phyloP scores from a whole-genome alignment of 2,113 vertebrate genomes.

The Noturus placidus region DNA sequence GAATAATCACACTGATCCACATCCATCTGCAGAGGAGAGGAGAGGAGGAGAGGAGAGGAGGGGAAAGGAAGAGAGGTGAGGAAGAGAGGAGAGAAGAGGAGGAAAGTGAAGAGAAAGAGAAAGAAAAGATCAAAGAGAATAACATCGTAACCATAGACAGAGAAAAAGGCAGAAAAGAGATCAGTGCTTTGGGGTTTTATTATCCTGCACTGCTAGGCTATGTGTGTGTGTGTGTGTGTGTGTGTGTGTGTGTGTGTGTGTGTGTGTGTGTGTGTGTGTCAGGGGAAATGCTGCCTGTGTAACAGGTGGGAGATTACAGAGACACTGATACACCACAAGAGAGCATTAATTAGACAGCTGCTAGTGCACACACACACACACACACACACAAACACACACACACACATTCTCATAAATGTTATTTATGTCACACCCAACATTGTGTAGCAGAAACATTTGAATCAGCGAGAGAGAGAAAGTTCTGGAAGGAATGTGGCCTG shows the following conservation, averaged over 20 bases:
- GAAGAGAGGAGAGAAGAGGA: neutral
- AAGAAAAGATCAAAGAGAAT: neutral
- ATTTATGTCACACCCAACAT: neutral
- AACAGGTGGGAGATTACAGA: conserved; percentile 1
- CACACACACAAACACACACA: conserved; percentile 10
- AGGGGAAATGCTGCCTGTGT: neutral
- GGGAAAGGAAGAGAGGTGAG: no score
- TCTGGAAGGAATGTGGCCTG: neutral
- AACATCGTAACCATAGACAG: neutral
- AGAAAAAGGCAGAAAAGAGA: neutral
- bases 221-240: neutral
- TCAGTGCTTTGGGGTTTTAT: neutral
- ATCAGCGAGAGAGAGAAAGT: neutral
- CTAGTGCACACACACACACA: neutral
- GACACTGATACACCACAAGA: conserved; percentile 1
- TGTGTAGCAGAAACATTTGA: neutral
- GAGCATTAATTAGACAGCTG: neutral
- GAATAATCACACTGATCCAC: conserved; percentile 70
- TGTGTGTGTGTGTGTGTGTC: neutral
- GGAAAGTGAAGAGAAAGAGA: neutral
- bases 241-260: neutral
- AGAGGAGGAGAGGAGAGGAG: conserved; percentile 55
- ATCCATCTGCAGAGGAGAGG: conserved; percentile 71
- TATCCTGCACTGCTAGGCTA: neutral
- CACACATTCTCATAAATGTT: neutral